These are phyloP conservation scores for Rhagonycha fulva DNA, from an alignment of 2,888 invertebrate genomes.

Conservation along the genomic window DNA sequence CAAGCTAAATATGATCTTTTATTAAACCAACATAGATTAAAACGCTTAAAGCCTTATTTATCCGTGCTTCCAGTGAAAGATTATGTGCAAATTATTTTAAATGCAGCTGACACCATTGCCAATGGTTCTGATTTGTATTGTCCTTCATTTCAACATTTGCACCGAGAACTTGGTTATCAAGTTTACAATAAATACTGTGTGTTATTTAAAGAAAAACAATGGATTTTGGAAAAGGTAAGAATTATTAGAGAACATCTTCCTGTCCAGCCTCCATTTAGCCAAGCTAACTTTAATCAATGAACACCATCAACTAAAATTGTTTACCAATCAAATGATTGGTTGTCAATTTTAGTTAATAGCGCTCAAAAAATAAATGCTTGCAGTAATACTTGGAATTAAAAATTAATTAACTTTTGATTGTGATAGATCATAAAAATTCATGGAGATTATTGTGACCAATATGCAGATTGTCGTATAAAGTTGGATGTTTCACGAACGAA, in stretches of 20 bases:
- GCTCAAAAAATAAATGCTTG: no score
- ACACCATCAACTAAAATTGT: no score
- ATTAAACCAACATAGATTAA: constrained; percentile 55
- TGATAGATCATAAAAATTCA: constrained; percentile 45
- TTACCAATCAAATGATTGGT: no score
- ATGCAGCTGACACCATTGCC: constrained; percentile 71
- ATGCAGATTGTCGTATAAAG: constrained; percentile 37
- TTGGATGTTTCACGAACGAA: constrained; percentile 42
- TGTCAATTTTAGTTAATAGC: no score
- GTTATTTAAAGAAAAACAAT: constrained; percentile 67
- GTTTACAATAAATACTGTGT: constrained; percentile 72
- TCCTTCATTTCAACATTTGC: constrained; percentile 67
- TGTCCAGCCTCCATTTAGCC: no score
- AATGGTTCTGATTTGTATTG: constrained; percentile 82
- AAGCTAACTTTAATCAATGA: no score
- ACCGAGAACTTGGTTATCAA: constrained; percentile 69
- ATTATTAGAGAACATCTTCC: neutral
- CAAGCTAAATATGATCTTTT: constrained; percentile 70
- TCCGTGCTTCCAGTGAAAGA: constrained; percentile 50
- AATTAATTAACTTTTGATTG: constrained; percentile 10
- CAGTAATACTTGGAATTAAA: neutral
- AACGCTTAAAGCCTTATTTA: constrained; percentile 49
- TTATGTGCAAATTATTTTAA: constrained; percentile 66
- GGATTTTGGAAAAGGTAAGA: constrained; percentile 67
- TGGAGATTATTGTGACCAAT: constrained; percentile 46